Percentiles rank a stretch among this genome's conserved stretches.
Evolutionary conservation across 2,888 invertebrate species (phyloP).

Genomic region (Rhagonycha lutea): DNA sequence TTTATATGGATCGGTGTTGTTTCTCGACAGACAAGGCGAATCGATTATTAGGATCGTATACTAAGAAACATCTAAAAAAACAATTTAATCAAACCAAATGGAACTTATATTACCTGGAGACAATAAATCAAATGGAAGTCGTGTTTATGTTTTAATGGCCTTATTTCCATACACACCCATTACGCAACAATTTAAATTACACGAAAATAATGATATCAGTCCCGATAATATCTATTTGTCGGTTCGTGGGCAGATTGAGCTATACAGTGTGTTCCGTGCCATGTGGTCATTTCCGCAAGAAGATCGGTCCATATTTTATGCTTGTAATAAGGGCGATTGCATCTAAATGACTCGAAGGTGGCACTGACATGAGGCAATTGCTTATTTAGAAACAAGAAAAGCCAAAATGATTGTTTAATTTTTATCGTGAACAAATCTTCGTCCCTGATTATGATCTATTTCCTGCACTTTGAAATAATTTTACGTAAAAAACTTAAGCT

Average conservation of each 20-base stretch:
- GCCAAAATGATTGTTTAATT: neutral
- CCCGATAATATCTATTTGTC: constrained; percentile 46
- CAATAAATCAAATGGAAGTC: constrained; percentile 44
- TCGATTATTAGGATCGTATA: constrained; percentile 10
- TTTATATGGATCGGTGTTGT: constrained; percentile 14
- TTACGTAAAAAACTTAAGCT: neutral
- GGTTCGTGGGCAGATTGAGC: constrained; percentile 48
- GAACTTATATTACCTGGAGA: constrained; percentile 39
- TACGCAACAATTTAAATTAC: constrained; percentile 50
- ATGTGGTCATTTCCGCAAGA: constrained; percentile 46
- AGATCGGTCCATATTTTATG: constrained; percentile 48
- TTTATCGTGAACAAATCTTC: neutral
- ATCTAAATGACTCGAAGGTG: constrained; percentile 47
- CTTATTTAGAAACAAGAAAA: constrained; percentile 40
- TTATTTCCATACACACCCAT: constrained; percentile 49
- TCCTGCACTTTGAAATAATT: neutral
- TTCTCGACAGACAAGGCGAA: neutral
- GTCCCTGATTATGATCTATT: neutral
- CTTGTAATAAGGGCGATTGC: constrained; percentile 47
- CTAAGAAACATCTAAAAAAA: constrained; percentile 24
- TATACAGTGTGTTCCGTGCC: constrained; percentile 48
- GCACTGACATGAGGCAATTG: constrained; percentile 40
- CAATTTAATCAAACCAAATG: constrained; percentile 44
- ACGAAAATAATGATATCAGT: constrained; percentile 48
- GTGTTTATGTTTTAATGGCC: constrained; percentile 43